Evolutionary conservation across 2,797 vertebrate genomes (phyloP), one percentile per base, ranked within the genome.

Genomic region (Propithecus perrieri): DNA sequence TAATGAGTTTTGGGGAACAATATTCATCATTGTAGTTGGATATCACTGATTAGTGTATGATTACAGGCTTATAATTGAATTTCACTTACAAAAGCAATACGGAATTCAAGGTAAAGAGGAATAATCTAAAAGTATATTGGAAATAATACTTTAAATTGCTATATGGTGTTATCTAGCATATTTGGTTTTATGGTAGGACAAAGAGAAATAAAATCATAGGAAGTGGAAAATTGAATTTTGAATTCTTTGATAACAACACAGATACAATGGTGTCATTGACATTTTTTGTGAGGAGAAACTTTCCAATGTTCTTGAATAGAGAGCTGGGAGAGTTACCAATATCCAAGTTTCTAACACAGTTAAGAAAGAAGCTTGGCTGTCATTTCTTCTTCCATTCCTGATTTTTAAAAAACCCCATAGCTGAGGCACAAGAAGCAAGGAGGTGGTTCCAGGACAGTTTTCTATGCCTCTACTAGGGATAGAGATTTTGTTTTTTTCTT

Each of bases 151-250:
- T 95, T 88, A 74, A 43, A 85, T 65, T 85, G 26, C 38, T 71
- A 7, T 38, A 26, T 89, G 41, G 13, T 76, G 13, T 76, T 86
- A 41, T 59, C 24, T 69, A n/a, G 17, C 24, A 35, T 95, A 20
- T 93, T 95, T 93, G 4, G 7, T 35, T 75, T 91, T 91, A 35
- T 86, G 28, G 12, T 75, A 61, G 65, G 28, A 89, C 35, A 85
- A 69, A 48, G 8, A 65, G 33, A 65, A 65, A 57, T 80, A 93
- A 87, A 83, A 87, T 63, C 7, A 67, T 35, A 38, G 63, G 6
- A 59, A 89, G 4, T 61, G 2, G 72, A 65, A 95, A 95, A 91
- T 11, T 91, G 7, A 96, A 93, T 85, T 95, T 93, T 59, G 65
- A 81, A 15, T 91, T 96, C 24, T 55, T 1, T 55, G 5, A 48